These are phyloP conservation scores for Lonchura striata DNA, from an alignment of 2,113 vertebrate species.

Conservation along the genomic window DNA sequence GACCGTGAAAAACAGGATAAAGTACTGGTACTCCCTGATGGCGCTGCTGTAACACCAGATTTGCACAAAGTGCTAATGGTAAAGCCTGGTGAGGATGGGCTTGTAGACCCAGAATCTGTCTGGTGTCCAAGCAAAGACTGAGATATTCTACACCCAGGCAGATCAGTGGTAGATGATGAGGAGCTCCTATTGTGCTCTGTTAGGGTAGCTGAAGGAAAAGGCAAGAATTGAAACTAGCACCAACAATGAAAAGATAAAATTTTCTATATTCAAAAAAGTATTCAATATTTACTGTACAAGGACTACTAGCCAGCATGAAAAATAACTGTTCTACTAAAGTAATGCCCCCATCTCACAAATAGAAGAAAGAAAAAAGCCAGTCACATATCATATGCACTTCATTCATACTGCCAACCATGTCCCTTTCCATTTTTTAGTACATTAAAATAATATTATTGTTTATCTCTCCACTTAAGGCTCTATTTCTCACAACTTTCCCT, in stretches of 20 bases:
- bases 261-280: background rate
- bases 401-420: background rate
- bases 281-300: background rate
- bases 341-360: background rate
- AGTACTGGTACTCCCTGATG: conserved; percentile 59
- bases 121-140: conserved; percentile 70
- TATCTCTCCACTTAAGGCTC: background rate
- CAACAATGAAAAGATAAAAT: conserved; percentile 32
- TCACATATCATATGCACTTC: background rate
- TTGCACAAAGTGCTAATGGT: conserved; percentile 20
- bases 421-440: background rate
- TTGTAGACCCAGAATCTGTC: conserved; percentile 71
- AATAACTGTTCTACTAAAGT: background rate
- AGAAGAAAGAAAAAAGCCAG: background rate
- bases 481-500: background rate
- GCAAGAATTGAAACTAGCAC: conserved; percentile 65
- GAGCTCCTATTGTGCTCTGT: conserved; percentile 63
- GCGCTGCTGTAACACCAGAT: conserved; percentile 26
- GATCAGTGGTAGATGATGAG: conserved; percentile 68
- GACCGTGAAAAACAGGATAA: conserved; percentile 68
- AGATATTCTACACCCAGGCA: conserved; percentile 73
- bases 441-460: background rate
- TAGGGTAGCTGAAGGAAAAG: conserved; percentile 72
- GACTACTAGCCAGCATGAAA: background rate
- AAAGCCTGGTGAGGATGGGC: conserved; percentile 70